A percentile compares a stretch with the other conserved stretches of the same genome.
Conservation (phyloP, 2,888 invertebrate species). For the Cephus pulcher region DNA sequence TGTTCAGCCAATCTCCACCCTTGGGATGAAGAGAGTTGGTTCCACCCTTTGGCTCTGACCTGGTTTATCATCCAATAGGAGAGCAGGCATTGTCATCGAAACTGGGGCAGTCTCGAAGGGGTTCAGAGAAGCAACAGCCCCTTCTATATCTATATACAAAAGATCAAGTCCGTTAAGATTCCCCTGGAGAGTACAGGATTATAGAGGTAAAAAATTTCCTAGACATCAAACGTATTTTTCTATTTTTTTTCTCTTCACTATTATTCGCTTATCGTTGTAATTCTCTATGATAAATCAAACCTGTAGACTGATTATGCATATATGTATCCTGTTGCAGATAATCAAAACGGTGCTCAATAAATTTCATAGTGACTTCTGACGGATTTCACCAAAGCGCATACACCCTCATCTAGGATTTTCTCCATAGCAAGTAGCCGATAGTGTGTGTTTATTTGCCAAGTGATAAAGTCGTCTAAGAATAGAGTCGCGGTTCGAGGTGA, state of each 20-base stretch:
- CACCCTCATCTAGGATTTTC: background rate
- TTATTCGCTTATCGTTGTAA: background rate
- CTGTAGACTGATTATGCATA: background rate
- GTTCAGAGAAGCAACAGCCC: background rate
- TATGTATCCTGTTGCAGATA: background rate
- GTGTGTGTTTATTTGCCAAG: slow-evolving; percentile 13
- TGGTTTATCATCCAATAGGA: slow-evolving; percentile 54
- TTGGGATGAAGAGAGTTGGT: slow-evolving; percentile 19
- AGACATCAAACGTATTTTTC: background rate
- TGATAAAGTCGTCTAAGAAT: slow-evolving; percentile 14
- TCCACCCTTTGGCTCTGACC: slow-evolving; percentile 56
- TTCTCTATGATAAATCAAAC: background rate
- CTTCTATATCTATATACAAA: background rate
- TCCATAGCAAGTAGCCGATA: background rate
- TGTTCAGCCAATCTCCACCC: background rate
- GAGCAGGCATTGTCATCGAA: slow-evolving; percentile 1
- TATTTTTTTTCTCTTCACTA: background rate
- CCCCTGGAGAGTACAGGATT: background rate
- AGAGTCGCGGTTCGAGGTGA: slow-evolving; percentile 12
- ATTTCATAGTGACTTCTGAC: background rate
- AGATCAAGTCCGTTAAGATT: background rate
- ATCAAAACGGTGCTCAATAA: background rate
- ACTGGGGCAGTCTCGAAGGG: slow-evolving; percentile 2
- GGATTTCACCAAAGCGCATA: background rate
- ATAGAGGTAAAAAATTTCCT: background rate